Conservation (phyloP, 2,113 vertebrate species). For the Solenodon paradoxus region DNA sequence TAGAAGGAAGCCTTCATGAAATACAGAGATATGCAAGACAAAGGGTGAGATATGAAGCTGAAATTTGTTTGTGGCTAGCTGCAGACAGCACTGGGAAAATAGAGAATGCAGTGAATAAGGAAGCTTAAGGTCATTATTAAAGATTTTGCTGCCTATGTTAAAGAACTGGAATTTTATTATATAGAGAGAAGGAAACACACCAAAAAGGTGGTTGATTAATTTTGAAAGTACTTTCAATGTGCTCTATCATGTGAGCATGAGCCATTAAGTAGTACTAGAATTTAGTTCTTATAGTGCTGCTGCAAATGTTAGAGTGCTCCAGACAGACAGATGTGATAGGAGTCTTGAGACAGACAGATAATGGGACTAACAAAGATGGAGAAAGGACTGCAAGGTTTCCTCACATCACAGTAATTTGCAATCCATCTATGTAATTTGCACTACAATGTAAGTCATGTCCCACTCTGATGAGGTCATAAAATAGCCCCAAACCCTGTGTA, state of each 20-base stretch:
- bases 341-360: not conserved
- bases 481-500: not conserved
- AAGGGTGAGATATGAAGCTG: not conserved
- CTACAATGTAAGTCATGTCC: not conserved
- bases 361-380: not conserved
- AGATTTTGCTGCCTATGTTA: not conserved
- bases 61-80: not conserved
- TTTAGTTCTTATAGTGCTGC: not conserved
- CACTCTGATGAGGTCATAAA: not conserved
- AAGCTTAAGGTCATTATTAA: not conserved
- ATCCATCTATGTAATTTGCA: conserved; percentile 22
- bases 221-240: not conserved
- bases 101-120: not conserved
- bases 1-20: not conserved
- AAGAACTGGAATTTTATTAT: not conserved
- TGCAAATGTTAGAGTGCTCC: not conserved
- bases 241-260: not conserved
- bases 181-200: not conserved
- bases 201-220: not conserved
- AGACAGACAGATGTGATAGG: not conserved
- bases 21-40: not conserved
- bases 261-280: not conserved
- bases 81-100: not conserved
- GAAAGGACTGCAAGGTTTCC: not conserved
- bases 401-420: not conserved